Evolutionary conservation across 30 jellyfish, hydroid and myxozoan species (phyloP).

Genomic region (Catostylus mosaicus): DNA sequence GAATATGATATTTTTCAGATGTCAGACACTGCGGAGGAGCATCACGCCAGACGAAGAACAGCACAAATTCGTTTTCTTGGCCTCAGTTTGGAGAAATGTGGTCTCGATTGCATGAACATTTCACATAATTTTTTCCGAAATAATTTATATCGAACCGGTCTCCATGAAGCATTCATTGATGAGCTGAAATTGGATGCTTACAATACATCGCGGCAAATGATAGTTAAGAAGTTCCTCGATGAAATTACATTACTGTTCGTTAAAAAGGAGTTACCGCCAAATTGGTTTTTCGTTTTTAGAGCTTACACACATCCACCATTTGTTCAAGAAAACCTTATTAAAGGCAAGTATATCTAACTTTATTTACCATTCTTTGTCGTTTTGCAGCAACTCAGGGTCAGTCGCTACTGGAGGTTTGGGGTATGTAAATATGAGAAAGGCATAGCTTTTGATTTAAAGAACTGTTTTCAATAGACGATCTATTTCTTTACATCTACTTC

Average conservation of each 20-base stretch:
- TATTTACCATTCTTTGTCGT: background rate
- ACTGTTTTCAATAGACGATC: no score
- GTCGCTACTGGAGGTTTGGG: no score
- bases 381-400: background rate
- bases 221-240: background rate
- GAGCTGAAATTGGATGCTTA: conserved; percentile 16
- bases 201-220: background rate
- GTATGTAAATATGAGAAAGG: no score
- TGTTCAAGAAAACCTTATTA: background rate
- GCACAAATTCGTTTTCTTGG: conserved; percentile 39
- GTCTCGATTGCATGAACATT: background rate
- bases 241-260: conserved; percentile 3
- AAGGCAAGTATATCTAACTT: conserved; percentile 5
- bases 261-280: background rate
- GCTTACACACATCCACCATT: conserved; percentile 8
- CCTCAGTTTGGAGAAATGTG: background rate
- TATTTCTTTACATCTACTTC: no score
- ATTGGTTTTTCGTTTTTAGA: conserved; percentile 32
- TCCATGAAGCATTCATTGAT: conserved; percentile 15
- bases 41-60: background rate
- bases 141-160: conserved; percentile 15
- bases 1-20: background rate
- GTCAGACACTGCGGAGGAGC: conserved; percentile 12
- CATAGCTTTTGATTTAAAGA: no score
- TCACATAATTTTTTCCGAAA: conserved; percentile 10